phyloP scores from a whole-genome alignment of 2,888 invertebrate genomes.

The Yponomeuta evonymella region DNA sequence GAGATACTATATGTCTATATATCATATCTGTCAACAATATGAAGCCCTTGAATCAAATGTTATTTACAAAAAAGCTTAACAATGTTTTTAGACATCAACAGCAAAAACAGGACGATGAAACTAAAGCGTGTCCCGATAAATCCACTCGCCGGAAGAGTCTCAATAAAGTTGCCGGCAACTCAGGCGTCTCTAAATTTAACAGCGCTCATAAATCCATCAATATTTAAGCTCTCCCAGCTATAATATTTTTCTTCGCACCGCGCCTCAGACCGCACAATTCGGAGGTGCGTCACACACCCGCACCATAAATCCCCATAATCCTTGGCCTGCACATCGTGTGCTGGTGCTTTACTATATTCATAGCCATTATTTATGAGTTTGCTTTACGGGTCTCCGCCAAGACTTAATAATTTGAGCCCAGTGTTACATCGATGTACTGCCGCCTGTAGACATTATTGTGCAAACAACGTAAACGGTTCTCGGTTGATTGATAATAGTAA shows the following conservation, averaged over 20 bases:
- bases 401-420: conserved; percentile 52
- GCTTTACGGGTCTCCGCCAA: conserved; percentile 55
- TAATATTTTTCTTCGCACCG: conserved; percentile 61
- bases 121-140: conserved; percentile 60
- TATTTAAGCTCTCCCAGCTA: conserved; percentile 64
- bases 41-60: too few relatives aligned
- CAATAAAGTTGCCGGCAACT: conserved; percentile 63
- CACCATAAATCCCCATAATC: conserved; percentile 70
- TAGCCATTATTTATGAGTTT: conserved; percentile 62
- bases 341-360: conserved; percentile 52
- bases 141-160: conserved; percentile 59
- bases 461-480: conserved; percentile 22
- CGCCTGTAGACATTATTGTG: conserved; percentile 40
- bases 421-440: conserved; percentile 33
- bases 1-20: too few relatives aligned
- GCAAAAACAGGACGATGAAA: conserved; percentile 41
- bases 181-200: conserved; percentile 66
- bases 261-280: conserved; percentile 13
- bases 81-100: not conserved
- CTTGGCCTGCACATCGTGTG: conserved; percentile 49
- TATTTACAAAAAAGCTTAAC: too few relatives aligned
- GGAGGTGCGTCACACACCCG: conserved; percentile 61
- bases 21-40: too few relatives aligned
- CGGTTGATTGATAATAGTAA: conserved; percentile 15
- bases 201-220: conserved; percentile 73